Conservation (phyloP, 2,113 vertebrate species). For the Amphiprion percula region DNA sequence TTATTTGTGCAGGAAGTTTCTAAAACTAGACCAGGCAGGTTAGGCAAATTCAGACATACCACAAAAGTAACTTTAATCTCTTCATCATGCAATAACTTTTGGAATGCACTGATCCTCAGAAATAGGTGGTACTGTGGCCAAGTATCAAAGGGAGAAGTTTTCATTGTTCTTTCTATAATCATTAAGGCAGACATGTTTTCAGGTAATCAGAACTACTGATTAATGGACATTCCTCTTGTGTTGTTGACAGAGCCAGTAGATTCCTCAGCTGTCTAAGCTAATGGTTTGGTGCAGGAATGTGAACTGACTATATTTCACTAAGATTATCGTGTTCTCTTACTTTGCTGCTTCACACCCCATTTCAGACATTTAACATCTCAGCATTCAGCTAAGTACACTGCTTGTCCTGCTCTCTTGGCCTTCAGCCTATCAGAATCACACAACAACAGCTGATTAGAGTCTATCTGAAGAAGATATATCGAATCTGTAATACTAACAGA, state of each 20-base stretch:
- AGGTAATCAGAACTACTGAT: constrained; percentile 1
- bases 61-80: constrained; percentile 11
- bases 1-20: background rate
- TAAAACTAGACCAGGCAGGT: constrained; percentile 2
- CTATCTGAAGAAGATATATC: background rate
- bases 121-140: constrained; percentile 6
- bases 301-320: background rate
- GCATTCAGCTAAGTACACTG: background rate
- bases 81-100: constrained; percentile 22
- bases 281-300: background rate
- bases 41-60: background rate
- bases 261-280: background rate
- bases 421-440: no score
- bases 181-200: constrained; percentile 26
- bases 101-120: constrained; percentile 17
- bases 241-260: constrained; percentile 19
- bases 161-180: background rate
- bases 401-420: background rate
- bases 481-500: background rate
- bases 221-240: constrained; percentile 12
- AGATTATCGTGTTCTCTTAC: constrained; percentile 5
- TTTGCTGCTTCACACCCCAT: background rate
- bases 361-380: background rate
- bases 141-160: background rate
- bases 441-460: no score